Percentiles rank a stretch among this genome's conserved stretches.
Conservation (phyloP, 2,797 vertebrate genomes). For the Microchirus variegatus region DNA sequence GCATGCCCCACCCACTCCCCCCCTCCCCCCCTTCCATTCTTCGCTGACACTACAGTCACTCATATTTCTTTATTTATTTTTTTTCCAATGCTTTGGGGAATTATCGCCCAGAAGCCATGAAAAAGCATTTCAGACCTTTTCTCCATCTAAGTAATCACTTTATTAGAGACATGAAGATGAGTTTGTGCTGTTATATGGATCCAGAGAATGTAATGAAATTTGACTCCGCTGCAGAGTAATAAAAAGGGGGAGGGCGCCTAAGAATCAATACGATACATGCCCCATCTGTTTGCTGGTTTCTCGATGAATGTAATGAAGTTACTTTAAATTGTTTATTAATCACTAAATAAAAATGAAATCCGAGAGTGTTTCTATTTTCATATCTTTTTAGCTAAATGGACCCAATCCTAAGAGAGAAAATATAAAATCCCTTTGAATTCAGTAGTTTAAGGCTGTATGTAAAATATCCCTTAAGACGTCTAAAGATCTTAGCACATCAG, state of each 20-base stretch:
- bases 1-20: conserved; percentile 17
- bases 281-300: conserved; percentile 39
- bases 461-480: no score
- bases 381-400: not conserved
- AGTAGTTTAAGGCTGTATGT: no score
- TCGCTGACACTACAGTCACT: conserved; percentile 66
- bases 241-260: conserved; percentile 51
- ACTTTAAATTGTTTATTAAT: conserved; percentile 31
- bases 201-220: conserved; percentile 85
- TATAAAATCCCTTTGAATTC: not conserved
- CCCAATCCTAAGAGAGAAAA: not conserved
- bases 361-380: not conserved
- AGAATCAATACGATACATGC: conserved; percentile 61
- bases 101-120: conserved; percentile 71
- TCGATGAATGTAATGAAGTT: conserved; percentile 12
- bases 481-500: no score
- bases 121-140: conserved; percentile 74
- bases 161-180: conserved; percentile 83
- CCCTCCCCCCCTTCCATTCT: conserved; percentile 27
- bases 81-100: conserved; percentile 66
- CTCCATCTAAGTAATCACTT: conserved; percentile 77
- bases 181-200: conserved; percentile 86
- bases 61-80: conserved; percentile 29
- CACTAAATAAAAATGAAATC: not conserved
- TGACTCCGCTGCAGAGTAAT: conserved; percentile 79